Evolutionary conservation across 2,797 vertebrate species (phyloP).

Genomic region (Sarcophilus harrisii): DNA sequence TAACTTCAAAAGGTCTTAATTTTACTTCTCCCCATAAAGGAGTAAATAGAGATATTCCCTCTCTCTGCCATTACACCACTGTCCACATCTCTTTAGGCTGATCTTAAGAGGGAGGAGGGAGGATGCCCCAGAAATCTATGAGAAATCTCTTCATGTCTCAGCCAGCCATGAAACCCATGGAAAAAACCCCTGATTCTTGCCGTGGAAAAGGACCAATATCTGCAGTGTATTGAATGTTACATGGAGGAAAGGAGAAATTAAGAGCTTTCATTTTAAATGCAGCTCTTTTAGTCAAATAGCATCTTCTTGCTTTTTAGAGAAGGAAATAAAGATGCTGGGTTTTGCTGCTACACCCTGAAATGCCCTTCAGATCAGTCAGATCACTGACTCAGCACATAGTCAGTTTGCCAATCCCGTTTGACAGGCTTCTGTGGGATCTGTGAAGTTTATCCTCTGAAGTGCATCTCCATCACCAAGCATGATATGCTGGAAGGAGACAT

Average conservation of each 20-base stretch:
- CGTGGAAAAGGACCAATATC: not conserved
- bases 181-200: not conserved
- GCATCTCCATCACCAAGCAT: not conserved
- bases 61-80: not conserved
- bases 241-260: not conserved
- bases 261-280: not conserved
- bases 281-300: not conserved
- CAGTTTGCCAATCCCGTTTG: not conserved
- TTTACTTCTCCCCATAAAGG: not conserved
- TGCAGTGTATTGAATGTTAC: not conserved
- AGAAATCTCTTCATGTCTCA: not conserved
- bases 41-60: not conserved
- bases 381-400: not conserved
- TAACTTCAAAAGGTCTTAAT: not conserved
- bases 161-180: not conserved
- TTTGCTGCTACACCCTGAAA: not conserved
- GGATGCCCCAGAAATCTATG: not conserved
- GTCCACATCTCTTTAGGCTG: not conserved
- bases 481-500: not conserved
- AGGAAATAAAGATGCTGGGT: not conserved
- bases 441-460: not conserved
- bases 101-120: not conserved
- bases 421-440: not conserved
- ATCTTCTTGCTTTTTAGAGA: not conserved
- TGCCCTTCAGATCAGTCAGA: not conserved